Evolutionary conservation across 2,888 invertebrate genomes (phyloP).

Genomic region (Trichopria drosophilae): DNA sequence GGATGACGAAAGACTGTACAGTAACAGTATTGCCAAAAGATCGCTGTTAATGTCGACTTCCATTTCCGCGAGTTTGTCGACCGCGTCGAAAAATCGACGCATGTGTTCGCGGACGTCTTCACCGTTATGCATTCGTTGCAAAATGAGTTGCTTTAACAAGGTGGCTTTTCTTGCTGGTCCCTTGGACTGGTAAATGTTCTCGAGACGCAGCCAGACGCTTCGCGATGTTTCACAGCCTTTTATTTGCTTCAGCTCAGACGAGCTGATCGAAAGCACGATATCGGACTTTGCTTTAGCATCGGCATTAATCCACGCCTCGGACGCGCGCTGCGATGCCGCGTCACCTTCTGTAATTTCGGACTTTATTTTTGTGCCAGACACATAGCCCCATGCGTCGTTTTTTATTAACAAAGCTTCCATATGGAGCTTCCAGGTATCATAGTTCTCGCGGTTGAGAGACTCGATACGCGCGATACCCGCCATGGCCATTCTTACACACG

Average conservation of each 20-base stretch:
- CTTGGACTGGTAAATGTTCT: slow-evolving; percentile 21
- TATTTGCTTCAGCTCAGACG: slow-evolving; percentile 9
- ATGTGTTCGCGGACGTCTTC: slow-evolving; percentile 19
- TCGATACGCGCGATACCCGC: not conserved
- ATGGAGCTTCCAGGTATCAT: slow-evolving; percentile 9
- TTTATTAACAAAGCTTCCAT: slow-evolving; percentile 10
- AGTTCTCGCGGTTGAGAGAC: not conserved
- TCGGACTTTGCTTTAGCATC: slow-evolving; percentile 13
- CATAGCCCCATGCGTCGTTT: slow-evolving; percentile 15
- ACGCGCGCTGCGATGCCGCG: not conserved
- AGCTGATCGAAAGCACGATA: slow-evolving; percentile 5
- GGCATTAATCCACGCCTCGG: not conserved
- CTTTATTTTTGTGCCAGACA: too few relatives aligned
- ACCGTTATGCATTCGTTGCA: slow-evolving; percentile 19
- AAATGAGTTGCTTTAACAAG: slow-evolving; percentile 27
- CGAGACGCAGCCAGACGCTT: slow-evolving; percentile 21
- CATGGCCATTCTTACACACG: slow-evolving; percentile 2
- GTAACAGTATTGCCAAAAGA: slow-evolving; percentile 15
- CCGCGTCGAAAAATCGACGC: slow-evolving; percentile 16
- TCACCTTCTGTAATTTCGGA: not conserved
- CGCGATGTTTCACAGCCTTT: slow-evolving; percentile 21
- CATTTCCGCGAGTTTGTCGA: slow-evolving; percentile 22
- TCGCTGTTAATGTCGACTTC: slow-evolving; percentile 22
- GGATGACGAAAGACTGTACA: too few relatives aligned
- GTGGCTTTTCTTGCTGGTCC: slow-evolving; percentile 27